A percentile compares a stretch with the other conserved stretches of the same genome.
phyloP scores from a whole-genome alignment of 2,888 invertebrate species.

The Schizotus pectinicornis region DNA sequence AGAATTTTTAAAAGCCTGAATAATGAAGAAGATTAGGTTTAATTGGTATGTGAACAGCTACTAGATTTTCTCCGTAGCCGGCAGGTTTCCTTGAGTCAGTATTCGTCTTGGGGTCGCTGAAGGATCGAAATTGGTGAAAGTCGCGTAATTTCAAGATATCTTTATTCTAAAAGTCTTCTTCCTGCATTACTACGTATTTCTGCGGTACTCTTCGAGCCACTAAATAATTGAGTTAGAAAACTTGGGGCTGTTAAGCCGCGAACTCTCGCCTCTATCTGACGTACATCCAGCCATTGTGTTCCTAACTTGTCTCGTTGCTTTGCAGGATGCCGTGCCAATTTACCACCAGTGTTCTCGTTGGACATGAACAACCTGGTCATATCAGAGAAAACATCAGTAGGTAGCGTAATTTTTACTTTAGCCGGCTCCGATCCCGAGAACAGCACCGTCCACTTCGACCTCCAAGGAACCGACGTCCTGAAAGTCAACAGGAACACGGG shows the following conservation, averaged over 20 bases:
- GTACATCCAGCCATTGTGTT: background rate
- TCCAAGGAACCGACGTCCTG: slow-evolving; percentile 83
- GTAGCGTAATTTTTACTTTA: slow-evolving; percentile 77
- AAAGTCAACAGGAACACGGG: slow-evolving; percentile 79
- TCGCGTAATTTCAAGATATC: too few species aligned
- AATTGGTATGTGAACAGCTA: too few species aligned
- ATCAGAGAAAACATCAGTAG: slow-evolving; percentile 80
- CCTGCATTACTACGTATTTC: too few species aligned
- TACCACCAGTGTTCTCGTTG: slow-evolving; percentile 74
- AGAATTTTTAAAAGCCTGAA: too few species aligned
- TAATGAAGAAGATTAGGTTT: too few species aligned
- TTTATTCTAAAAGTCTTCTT: too few species aligned
- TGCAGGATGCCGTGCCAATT: slow-evolving; percentile 63
- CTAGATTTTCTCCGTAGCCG: too few species aligned
- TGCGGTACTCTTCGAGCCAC: too few species aligned
- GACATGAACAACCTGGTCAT: slow-evolving; percentile 80
- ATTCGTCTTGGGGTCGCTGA: too few species aligned
- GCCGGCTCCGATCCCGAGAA: slow-evolving; percentile 85
- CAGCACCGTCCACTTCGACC: slow-evolving; percentile 71
- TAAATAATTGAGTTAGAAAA: slow-evolving; percentile 22
- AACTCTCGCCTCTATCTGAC: slow-evolving; percentile 4
- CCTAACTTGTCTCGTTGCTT: slow-evolving; percentile 32
- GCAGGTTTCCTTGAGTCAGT: too few species aligned
- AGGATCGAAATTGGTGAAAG: too few species aligned
- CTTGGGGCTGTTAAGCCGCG: slow-evolving; percentile 15